These are phyloP conservation scores for Luffia ferchaultella DNA, from an alignment of 2,888 invertebrate species.

Conservation along the genomic window DNA sequence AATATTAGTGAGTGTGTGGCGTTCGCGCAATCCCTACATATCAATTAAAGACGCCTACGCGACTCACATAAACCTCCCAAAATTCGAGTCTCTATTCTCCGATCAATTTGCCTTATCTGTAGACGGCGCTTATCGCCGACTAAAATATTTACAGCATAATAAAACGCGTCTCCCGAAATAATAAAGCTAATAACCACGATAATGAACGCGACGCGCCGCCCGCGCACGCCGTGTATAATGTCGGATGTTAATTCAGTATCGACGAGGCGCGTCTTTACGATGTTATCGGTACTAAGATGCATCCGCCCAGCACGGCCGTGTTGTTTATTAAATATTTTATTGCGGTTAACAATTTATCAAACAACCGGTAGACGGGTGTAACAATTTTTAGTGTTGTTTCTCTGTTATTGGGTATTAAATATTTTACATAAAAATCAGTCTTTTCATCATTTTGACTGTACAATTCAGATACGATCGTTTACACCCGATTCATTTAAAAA, in stretches of 20 bases:
- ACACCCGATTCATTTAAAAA: too few species aligned
- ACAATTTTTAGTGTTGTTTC: neutral
- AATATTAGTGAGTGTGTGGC: constrained; percentile 45
- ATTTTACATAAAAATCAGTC: too few species aligned
- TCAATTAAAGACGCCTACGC: constrained; percentile 54
- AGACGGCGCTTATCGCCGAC: constrained; percentile 44
- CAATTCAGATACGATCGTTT: too few species aligned
- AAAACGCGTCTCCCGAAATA: constrained; percentile 50
- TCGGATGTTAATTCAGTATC: too few species aligned
- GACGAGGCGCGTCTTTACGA: too few species aligned
- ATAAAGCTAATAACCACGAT: constrained; percentile 49
- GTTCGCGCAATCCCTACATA: constrained; percentile 45
- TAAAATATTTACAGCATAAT: constrained; percentile 63
- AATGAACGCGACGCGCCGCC: constrained; percentile 31
- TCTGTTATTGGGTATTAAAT: neutral
- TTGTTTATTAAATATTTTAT: neutral
- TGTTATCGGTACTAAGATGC: neutral
- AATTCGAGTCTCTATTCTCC: constrained; percentile 32
- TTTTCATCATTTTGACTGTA: too few species aligned
- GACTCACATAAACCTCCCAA: constrained; percentile 38
- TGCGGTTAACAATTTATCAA: neutral
- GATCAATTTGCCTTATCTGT: constrained; percentile 61
- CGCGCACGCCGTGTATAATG: constrained; percentile 4
- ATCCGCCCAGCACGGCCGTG: neutral
- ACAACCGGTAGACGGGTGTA: neutral